Evolutionary conservation across 1,140 invertebrate genomes (phyloP).

Genomic region (Orchesella cincta): DNA sequence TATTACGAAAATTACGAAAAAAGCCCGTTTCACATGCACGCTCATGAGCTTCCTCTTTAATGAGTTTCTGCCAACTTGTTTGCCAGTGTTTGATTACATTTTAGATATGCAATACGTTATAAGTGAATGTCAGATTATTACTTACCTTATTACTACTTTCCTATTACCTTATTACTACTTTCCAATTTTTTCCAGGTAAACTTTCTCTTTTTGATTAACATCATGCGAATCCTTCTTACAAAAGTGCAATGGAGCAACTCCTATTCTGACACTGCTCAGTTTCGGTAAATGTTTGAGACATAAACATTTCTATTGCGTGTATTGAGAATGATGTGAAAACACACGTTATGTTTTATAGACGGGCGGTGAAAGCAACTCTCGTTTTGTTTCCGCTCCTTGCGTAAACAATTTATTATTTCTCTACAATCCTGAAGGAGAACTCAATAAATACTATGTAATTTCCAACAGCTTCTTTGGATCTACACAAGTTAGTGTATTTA

Average conservation of each 20-base stretch:
- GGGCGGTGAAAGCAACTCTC: slow-evolving; percentile 62
- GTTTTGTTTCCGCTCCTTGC: slow-evolving; percentile 62
- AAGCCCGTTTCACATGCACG: background rate
- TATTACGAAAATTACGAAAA: slow-evolving; percentile 49
- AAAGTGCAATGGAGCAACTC: slow-evolving; percentile 57
- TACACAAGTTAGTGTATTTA: slow-evolving; percentile 59
- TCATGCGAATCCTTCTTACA: slow-evolving; percentile 59
- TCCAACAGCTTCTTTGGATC: slow-evolving; percentile 60
- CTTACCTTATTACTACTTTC: no score
- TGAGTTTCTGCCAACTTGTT: no score
- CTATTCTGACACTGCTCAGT: slow-evolving; percentile 55
- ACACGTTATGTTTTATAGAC: no score
- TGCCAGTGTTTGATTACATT: no score
- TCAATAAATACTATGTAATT: slow-evolving; percentile 58
- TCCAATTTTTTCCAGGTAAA: slow-evolving; percentile 56
- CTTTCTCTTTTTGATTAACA: slow-evolving; percentile 60
- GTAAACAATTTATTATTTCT: slow-evolving; percentile 62
- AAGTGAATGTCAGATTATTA: no score
- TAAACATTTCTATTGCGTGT: background rate
- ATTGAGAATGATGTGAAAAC: no score
- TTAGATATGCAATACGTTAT: no score
- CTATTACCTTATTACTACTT: background rate
- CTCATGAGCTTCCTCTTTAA: background rate
- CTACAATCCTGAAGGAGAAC: slow-evolving; percentile 57
- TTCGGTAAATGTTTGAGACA: slow-evolving; percentile 48